Evolutionary conservation across 2,888 invertebrate species (phyloP).

Genomic region (Leucophora obtusa): DNA sequence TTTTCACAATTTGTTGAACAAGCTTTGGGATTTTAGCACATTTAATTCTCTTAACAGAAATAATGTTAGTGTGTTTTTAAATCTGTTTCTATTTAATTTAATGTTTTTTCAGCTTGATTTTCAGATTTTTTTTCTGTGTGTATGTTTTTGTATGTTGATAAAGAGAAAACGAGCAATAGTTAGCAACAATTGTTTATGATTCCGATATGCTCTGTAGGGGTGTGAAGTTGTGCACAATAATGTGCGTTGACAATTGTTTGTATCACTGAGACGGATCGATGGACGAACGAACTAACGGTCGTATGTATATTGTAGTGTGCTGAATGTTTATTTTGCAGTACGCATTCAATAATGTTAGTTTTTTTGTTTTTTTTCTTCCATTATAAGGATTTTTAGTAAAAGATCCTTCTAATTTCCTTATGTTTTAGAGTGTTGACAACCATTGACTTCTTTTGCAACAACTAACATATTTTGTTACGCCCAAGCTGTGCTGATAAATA

Average conservation of each 20-base stretch:
- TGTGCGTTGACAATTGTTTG: constrained; percentile 37
- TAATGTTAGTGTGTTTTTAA: too few species aligned
- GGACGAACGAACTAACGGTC: constrained; percentile 11
- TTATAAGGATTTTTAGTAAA: constrained; percentile 29
- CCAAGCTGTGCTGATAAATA: constrained; percentile 61
- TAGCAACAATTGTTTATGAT: constrained; percentile 52
- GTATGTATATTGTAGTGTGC: constrained; percentile 12
- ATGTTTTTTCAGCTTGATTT: too few species aligned
- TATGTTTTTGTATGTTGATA: constrained; percentile 44
- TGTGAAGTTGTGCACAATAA: constrained; percentile 55
- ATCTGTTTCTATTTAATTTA: too few species aligned
- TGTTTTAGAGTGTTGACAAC: constrained; percentile 58
- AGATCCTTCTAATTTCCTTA: constrained; percentile 37
- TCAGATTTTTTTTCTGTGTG: too few species aligned
- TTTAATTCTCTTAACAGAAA: too few species aligned
- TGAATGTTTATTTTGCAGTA: constrained; percentile 26
- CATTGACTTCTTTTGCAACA: constrained; percentile 57
- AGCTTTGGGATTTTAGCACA: too few species aligned
- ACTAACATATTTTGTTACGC: constrained; percentile 48
- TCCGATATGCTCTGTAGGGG: constrained; percentile 57
- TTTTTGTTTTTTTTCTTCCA: constrained; percentile 42
- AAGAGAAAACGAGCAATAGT: constrained; percentile 61
- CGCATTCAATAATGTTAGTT: constrained; percentile 55
- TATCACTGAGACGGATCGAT: neutral
- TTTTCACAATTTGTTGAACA: too few species aligned